Evolutionary conservation across 2,888 invertebrate species (phyloP).

Genomic region (Tinea semifulvella): DNA sequence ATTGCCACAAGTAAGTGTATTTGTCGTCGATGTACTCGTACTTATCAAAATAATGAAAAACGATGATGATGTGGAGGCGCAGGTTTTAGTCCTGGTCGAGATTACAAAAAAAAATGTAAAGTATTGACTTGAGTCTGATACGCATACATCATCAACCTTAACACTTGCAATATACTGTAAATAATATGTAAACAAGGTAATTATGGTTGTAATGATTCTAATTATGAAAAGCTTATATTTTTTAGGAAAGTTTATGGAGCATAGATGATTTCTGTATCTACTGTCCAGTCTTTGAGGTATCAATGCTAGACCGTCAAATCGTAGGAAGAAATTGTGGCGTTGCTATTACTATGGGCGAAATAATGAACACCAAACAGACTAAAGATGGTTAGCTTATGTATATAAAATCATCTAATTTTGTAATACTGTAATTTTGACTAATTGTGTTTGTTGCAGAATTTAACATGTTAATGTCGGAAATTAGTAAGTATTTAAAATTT

Average conservation of each 20-base stretch:
- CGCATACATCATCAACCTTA: not conserved
- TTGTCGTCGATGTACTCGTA: not conserved
- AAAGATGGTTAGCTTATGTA: not conserved
- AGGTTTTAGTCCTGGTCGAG: too few species aligned
- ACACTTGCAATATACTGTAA: too few species aligned
- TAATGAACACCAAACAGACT: slow-evolving; percentile 4
- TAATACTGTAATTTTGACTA: not conserved
- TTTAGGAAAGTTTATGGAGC: slow-evolving; percentile 66
- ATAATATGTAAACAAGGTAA: too few species aligned
- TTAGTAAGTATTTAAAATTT: slow-evolving; percentile 31
- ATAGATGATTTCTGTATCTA: slow-evolving; percentile 72
- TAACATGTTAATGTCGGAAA: slow-evolving; percentile 27
- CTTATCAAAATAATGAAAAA: not conserved
- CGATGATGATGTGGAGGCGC: too few species aligned
- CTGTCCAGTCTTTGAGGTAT: slow-evolving; percentile 71
- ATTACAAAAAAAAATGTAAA: too few species aligned
- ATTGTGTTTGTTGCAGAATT: slow-evolving; percentile 35
- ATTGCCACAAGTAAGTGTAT: not conserved
- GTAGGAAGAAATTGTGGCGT: slow-evolving; percentile 67
- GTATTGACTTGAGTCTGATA: not conserved
- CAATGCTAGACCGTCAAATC: slow-evolving; percentile 70
- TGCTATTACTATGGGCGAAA: slow-evolving; percentile 73
- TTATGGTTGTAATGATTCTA: too few species aligned
- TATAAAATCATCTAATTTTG: not conserved
- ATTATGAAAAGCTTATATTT: too few species aligned